Evolutionary conservation across 2,797 vertebrate species (phyloP).

Genomic region (Bovichtus variegatus): DNA sequence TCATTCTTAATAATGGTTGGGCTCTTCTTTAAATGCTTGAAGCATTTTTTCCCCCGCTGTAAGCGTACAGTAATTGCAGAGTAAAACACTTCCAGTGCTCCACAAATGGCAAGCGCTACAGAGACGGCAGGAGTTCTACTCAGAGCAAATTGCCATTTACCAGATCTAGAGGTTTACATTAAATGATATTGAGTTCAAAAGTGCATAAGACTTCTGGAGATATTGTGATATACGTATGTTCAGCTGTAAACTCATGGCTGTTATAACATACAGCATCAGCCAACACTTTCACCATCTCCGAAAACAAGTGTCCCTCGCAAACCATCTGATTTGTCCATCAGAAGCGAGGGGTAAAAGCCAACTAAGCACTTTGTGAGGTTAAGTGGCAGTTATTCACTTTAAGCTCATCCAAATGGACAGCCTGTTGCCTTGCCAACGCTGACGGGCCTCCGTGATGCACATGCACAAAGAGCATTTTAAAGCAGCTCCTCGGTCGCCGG

Average conservation of each 20-base stretch:
- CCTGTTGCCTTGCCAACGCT: conserved; percentile 76
- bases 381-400: conserved; percentile 81
- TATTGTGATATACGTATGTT: conserved; percentile 11
- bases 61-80: conserved; percentile 10
- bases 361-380: conserved; percentile 77
- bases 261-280: conserved; percentile 24
- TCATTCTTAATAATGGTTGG: conserved; percentile 1
- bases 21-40: conserved; percentile 12
- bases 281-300: conserved; percentile 21
- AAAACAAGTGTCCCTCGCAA: conserved; percentile 52
- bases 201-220: neutral
- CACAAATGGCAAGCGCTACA: conserved; percentile 13
- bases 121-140: neutral
- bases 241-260: neutral
- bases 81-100: neutral
- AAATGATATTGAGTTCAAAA: conserved; percentile 22
- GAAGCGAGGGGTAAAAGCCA: conserved; percentile 64
- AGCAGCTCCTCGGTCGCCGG: conserved; percentile 49
- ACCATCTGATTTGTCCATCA: conserved; percentile 61
- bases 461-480: conserved; percentile 71
- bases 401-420: conserved; percentile 80
- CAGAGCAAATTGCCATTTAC: neutral
- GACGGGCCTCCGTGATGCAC: conserved; percentile 66
- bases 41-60: conserved; percentile 14
- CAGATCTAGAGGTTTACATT: conserved; percentile 1